Base-by-base conservation (phyloP, 2,888 invertebrate species). In the Drosophila anomalata region DNA sequence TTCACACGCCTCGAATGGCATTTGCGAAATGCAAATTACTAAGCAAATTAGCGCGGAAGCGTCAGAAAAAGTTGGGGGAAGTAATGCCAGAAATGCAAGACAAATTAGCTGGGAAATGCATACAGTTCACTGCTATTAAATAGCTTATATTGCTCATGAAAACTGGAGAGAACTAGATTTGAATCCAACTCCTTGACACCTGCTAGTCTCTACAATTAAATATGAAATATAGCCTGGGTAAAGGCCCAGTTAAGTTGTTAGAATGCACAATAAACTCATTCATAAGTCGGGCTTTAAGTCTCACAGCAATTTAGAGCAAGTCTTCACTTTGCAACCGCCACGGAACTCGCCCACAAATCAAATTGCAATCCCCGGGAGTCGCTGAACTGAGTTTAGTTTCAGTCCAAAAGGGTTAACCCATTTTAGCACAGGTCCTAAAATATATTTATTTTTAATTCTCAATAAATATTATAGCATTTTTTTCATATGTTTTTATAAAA, bases 21-120 rank as follows among this genome's bases (percentile, higher is more conserved):
- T 78, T 84, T 70, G 79, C 75, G 73, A 81, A 69, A 84, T 82
- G 81, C 82, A 82, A 82, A 82, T 82, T 82, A 79, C 67, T 85
- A 85, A 82, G 71, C 77, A 82, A 82, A 82, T 82, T 82, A 82
- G 85, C 82, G 74, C 82, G 73, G 73, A 77, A 84, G 77, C 80
- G 81, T 47, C 58, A 55, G 3, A 9, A 7, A 52, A 24, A 3
- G 4, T 3, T 4, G 22, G 33, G 31, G 44, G 22, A 2, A 48
- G 26, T 22, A 17, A n/a, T 29, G 3, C 8, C 9, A 29, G 75
- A 77, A 71, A 71, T 71, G 62, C 68, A 58, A 84, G 75, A 78
- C 79, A 84, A 81, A 81, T 81, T 84, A 79, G 79, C 73, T 71
- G 62, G 53, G 75, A 66, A 36, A 33, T 55, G 31, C 17, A 2